Evolutionary conservation across 1,140 invertebrate genomes (phyloP).

Genomic region (Heliconius hermathena): DNA sequence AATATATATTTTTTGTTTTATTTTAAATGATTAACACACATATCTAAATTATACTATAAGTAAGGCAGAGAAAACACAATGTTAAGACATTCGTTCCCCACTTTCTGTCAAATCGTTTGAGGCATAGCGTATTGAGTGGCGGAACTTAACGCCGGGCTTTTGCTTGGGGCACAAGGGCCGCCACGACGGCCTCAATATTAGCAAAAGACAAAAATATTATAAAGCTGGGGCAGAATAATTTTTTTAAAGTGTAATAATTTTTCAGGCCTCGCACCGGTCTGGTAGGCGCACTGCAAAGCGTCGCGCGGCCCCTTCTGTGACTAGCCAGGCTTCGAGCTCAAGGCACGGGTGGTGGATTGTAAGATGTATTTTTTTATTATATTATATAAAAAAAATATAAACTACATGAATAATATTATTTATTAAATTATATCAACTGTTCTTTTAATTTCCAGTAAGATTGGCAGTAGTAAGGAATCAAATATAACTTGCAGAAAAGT

Average conservation of each 20-base stretch:
- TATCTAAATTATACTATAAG: too few species aligned
- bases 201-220: not conserved
- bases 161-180: too few species aligned
- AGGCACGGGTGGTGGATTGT: slow-evolving; percentile 79
- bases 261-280: slow-evolving; percentile 72
- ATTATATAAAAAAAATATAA: not conserved
- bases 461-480: not conserved
- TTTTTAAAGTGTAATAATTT: slow-evolving; percentile 41
- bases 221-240: not conserved
- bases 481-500: not conserved
- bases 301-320: slow-evolving; percentile 73
- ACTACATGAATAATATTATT: not conserved
- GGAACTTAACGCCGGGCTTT: too few species aligned
- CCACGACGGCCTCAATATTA: not conserved
- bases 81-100: too few species aligned
- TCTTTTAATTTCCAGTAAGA: not conserved
- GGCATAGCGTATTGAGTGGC: too few species aligned
- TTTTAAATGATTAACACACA: too few species aligned
- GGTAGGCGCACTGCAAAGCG: slow-evolving; percentile 66
- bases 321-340: slow-evolving; percentile 69
- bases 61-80: too few species aligned
- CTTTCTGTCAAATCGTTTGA: too few species aligned
- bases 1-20: too few species aligned
- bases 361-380: slow-evolving; percentile 43
- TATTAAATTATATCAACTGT: not conserved